phyloP scores from a whole-genome alignment of 2,113 vertebrate genomes.

The Nibea albiflora region DNA sequence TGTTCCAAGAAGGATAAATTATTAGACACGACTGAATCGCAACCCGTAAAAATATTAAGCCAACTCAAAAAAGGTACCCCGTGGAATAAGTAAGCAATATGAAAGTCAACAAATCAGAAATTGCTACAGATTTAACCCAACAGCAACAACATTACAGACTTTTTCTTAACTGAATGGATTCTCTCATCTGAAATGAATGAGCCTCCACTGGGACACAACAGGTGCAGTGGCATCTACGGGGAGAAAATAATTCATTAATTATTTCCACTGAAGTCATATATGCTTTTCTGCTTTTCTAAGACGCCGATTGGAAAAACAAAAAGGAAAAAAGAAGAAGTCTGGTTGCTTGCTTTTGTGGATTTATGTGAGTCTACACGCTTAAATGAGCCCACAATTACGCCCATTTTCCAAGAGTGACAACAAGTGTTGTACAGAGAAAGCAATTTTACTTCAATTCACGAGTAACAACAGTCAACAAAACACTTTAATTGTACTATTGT shows the following conservation, averaged over 20 bases:
- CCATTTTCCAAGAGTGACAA: neutral
- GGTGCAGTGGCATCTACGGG: neutral
- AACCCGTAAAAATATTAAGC: neutral
- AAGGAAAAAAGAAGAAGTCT: neutral
- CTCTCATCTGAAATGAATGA: slow-evolving; percentile 7
- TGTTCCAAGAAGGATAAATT: neutral
- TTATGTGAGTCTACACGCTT: neutral
- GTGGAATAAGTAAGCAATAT: neutral
- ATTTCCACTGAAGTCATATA: neutral
- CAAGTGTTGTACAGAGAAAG: neutral
- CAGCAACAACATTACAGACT: neutral
- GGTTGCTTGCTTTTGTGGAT: neutral
- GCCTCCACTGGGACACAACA: neutral
- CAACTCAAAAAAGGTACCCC: neutral
- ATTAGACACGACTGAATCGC: neutral
- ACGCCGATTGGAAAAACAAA: neutral
- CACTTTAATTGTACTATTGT: neutral
- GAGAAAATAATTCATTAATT: neutral
- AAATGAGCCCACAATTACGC: neutral
- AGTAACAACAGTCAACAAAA: neutral
- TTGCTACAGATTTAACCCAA: neutral
- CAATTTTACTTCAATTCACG: neutral
- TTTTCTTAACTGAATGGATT: neutral
- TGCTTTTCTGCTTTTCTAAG: neutral
- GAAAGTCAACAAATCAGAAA: neutral